Conservation (phyloP, 2,888 invertebrate species). For the Heliconius erato region DNA sequence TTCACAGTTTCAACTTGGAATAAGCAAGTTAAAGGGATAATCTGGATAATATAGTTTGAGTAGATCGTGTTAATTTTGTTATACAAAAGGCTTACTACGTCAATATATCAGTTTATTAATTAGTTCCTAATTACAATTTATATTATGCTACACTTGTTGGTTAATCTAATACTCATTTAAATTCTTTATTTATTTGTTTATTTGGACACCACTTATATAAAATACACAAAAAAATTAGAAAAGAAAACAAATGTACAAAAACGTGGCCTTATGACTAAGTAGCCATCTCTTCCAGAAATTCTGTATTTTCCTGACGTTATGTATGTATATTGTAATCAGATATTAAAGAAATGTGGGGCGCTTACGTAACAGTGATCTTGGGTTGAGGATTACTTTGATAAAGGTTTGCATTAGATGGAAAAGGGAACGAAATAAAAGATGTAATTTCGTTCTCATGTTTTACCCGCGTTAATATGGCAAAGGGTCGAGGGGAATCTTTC, state of each 20-base stretch:
- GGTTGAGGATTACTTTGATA: slow-evolving; percentile 55
- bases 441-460: slow-evolving; percentile 71
- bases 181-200: background rate
- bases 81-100: slow-evolving; percentile 18
- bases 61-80: slow-evolving; percentile 38
- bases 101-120: slow-evolving; percentile 6
- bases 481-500: slow-evolving; percentile 68
- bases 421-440: slow-evolving; percentile 64
- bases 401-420: slow-evolving; percentile 70
- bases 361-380: slow-evolving; percentile 40
- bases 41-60: slow-evolving; percentile 44
- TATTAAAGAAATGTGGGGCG: slow-evolving; percentile 29
- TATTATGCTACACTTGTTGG: background rate
- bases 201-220: too few species aligned
- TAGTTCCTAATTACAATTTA: background rate
- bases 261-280: too few species aligned
- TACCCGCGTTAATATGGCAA: slow-evolving; percentile 69
- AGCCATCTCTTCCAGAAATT: background rate
- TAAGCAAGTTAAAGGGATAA: slow-evolving; percentile 46
- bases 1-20: slow-evolving; percentile 33
- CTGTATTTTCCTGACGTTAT: background rate
- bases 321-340: slow-evolving; percentile 30
- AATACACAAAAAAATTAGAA: too few species aligned
- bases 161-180: background rate
- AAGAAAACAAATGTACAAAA: too few species aligned